Evolutionary conservation across 2,113 vertebrate species (phyloP).

Genomic region (Zapornia atra): DNA sequence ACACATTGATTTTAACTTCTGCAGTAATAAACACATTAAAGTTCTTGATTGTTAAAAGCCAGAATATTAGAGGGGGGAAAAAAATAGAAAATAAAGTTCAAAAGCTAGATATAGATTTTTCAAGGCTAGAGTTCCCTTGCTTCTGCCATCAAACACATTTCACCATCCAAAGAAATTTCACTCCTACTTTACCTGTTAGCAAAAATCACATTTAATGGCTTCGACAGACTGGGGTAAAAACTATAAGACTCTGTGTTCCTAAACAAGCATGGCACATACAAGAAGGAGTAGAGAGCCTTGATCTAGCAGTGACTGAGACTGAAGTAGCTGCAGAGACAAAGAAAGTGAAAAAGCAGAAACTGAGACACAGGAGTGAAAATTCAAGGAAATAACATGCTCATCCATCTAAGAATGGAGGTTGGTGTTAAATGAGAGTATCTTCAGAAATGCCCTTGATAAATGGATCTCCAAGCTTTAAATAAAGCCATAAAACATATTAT

Average conservation of each 20-base stretch:
- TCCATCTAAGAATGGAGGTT: not conserved
- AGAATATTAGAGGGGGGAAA: not conserved
- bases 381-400: not conserved
- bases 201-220: not conserved
- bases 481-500: not conserved
- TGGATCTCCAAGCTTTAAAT: not conserved
- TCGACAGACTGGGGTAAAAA: not conserved
- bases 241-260: not conserved
- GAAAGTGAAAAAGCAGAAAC: not conserved
- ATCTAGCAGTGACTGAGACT: not conserved
- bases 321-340: not conserved
- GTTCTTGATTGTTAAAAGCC: not conserved
- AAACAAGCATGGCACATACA: not conserved
- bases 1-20: constrained; percentile 38
- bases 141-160: constrained; percentile 11
- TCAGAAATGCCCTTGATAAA: constrained; percentile 3
- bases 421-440: not conserved
- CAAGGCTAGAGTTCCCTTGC: not conserved
- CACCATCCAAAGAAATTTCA: not conserved
- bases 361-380: not conserved
- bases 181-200: not conserved
- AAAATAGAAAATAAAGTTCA: not conserved
- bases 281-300: not conserved
- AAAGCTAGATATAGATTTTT: constrained; percentile 12
- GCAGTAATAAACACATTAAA: constrained; percentile 13